These are phyloP conservation scores for Heterochromis multidens DNA, from an alignment of 2,113 vertebrate species.

Conservation along the genomic window DNA sequence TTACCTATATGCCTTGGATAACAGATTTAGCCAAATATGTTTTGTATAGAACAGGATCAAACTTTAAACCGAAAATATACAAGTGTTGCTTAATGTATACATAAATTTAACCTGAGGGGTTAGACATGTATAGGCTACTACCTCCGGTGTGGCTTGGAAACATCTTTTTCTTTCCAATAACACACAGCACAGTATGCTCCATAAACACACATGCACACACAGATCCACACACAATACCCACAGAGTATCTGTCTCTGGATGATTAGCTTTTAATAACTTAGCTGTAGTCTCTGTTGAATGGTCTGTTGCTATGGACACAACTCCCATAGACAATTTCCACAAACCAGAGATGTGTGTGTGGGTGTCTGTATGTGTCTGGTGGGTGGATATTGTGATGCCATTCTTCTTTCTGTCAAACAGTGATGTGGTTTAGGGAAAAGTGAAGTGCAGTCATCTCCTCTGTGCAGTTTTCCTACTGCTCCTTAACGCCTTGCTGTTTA, in stretches of 20 bases:
- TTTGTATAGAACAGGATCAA: background rate
- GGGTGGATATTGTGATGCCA: constrained; percentile 18
- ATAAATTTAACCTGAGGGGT: constrained; percentile 16
- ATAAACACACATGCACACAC: constrained; percentile 28
- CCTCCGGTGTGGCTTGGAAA: constrained; percentile 19
- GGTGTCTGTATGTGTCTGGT: constrained; percentile 9
- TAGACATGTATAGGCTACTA: constrained; percentile 26
- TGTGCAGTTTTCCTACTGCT: background rate
- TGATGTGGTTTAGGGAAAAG: constrained; percentile 14
- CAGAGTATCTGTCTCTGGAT: constrained; percentile 29
- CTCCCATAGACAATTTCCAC: constrained; percentile 22
- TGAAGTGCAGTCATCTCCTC: background rate
- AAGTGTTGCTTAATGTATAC: background rate
- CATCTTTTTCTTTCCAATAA: constrained; percentile 53
- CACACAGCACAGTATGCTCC: constrained; percentile 11
- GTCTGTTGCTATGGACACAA: constrained; percentile 63
- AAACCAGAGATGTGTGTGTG: constrained; percentile 5
- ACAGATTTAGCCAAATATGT: background rate
- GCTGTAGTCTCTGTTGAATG: constrained; percentile 50
- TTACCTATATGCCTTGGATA: background rate
- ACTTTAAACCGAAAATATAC: background rate
- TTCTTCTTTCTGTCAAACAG: background rate
- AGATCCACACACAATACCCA: constrained; percentile 24
- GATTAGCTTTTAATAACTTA: constrained; percentile 56
- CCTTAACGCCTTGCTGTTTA: background rate